A percentile compares a stretch with the other conserved stretches of the same genome.
These are phyloP conservation scores for Erpornis zantholeuca DNA, from an alignment of 2,113 vertebrate species.

Conservation along the genomic window DNA sequence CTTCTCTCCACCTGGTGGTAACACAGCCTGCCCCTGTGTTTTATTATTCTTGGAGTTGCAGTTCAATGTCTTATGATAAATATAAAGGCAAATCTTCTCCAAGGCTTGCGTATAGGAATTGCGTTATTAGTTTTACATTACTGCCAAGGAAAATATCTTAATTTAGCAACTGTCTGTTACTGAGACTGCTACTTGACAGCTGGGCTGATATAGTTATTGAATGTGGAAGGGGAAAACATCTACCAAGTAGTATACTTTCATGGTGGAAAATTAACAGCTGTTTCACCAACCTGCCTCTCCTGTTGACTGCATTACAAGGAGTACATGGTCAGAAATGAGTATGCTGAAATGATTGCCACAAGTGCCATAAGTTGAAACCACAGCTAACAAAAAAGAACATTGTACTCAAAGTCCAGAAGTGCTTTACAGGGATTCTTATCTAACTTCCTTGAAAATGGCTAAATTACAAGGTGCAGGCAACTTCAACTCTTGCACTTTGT, in stretches of 20 bases:
- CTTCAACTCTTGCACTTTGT: background rate
- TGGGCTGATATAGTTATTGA: background rate
- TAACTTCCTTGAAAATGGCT: background rate
- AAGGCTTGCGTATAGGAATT: background rate
- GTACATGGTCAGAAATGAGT: background rate
- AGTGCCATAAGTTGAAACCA: background rate
- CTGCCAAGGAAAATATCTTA: slow-evolving; percentile 33
- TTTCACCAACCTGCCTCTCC: background rate
- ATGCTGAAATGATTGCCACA: background rate
- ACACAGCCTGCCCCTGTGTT: background rate
- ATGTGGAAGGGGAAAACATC: background rate
- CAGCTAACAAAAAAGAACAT: background rate
- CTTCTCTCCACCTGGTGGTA: background rate
- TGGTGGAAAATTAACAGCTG: background rate
- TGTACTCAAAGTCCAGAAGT: background rate
- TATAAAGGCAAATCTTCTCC: background rate
- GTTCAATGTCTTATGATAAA: slow-evolving; percentile 4
- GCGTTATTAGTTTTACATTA: slow-evolving; percentile 35
- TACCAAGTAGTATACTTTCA: background rate
- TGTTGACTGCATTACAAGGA: background rate
- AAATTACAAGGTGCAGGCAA: background rate
- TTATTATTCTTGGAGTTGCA: background rate
- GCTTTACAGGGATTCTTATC: background rate
- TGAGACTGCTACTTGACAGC: slow-evolving; percentile 19
- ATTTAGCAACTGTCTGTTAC: slow-evolving; percentile 38